Base-by-base conservation (phyloP, 2,797 vertebrate genomes). In the Synaphobranchus kaupii region DNA sequence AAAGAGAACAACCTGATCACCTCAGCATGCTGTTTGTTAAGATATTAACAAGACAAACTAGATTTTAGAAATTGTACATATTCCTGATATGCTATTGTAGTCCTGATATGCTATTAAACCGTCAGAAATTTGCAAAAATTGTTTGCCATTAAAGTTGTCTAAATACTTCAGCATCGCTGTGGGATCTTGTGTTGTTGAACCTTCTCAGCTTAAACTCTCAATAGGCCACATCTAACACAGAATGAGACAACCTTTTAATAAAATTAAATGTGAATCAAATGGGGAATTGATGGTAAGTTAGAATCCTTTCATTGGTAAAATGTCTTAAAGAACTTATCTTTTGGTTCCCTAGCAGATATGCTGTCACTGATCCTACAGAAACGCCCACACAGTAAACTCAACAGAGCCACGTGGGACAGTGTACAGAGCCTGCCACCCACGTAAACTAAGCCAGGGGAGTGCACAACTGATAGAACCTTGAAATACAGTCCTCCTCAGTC, bases 311-410 rank as follows among this genome's bases (percentile, higher is more conserved):
- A 50, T 50, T 48, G 78, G 78, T 12, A 81, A 81, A 81, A 50
- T 81, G 34, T 20, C 73, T 78, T 76, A 28, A 39, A 68, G 9
- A 71, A 71, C 5, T 44, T 44, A 78, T 47, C 8, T 50, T n/a
- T 78, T 50, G 44, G 44, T 20, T 81, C 22, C 47, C 78, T 81
- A 6, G 44, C 78, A 81, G 44, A 80, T 47, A 80, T 80, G 68
- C 68, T 73, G 44, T 50, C 78, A 47, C 78, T 48, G 78, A 50
- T 81, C 44, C 44, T 48, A 50, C 78, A 10, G 78, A 44, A 48
- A 50, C 22, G 44, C 78, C 78, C n/a, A 81, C 78, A n/a, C 78
- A 81, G 78, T 22, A 50, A 81, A n/a, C 78, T 81, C 47, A 10
- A 81, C 10, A 47, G 44, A 81, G 9, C 47, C 78, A 48, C 10